These are phyloP conservation scores for Drosophila mayri DNA, from an alignment of 1,140 invertebrate species.

Conservation along the genomic window DNA sequence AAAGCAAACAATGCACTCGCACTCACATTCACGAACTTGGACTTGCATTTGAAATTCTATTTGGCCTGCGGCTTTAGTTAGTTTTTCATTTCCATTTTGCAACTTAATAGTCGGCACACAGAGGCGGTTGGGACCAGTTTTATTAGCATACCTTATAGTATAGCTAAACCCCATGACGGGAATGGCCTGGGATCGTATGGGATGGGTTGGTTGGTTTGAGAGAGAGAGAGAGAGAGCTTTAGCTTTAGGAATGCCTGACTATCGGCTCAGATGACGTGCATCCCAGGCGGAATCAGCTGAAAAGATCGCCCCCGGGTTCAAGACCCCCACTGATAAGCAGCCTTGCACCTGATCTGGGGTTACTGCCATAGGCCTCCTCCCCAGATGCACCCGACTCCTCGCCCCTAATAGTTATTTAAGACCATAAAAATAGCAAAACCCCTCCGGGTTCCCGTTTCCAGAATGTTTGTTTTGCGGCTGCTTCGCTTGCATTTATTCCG, in stretches of 20 bases:
- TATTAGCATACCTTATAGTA: conserved; percentile 49
- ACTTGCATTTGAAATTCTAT: conserved; percentile 54
- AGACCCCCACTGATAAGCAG: conserved; percentile 33
- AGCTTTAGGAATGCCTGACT: conserved; percentile 26
- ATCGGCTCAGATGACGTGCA: conserved; percentile 30
- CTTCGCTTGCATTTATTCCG: conserved; percentile 62
- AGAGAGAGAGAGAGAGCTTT: not conserved
- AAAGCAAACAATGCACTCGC: conserved; percentile 46
- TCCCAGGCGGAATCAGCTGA: conserved; percentile 9
- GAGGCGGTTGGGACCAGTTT: conserved; percentile 50
- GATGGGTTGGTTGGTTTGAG: not conserved
- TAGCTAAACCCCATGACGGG: conserved; percentile 28
- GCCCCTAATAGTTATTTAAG: conserved; percentile 26
- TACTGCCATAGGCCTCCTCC: conserved; percentile 8
- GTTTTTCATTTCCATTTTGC: conserved; percentile 52
- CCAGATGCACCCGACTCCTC: conserved; percentile 21
- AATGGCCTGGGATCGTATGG: not conserved
- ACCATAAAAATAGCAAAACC: conserved; percentile 27
- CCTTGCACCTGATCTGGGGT: conserved; percentile 39
- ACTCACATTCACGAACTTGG: conserved; percentile 29
- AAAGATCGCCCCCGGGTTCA: conserved; percentile 30
- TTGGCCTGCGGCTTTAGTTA: conserved; percentile 51
- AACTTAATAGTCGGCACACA: conserved; percentile 53
- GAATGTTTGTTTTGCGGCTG: conserved; percentile 29
- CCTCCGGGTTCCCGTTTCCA: conserved; percentile 8